Conservation (phyloP, 2,888 invertebrate genomes). For the Eretmocerus hayati region DNA sequence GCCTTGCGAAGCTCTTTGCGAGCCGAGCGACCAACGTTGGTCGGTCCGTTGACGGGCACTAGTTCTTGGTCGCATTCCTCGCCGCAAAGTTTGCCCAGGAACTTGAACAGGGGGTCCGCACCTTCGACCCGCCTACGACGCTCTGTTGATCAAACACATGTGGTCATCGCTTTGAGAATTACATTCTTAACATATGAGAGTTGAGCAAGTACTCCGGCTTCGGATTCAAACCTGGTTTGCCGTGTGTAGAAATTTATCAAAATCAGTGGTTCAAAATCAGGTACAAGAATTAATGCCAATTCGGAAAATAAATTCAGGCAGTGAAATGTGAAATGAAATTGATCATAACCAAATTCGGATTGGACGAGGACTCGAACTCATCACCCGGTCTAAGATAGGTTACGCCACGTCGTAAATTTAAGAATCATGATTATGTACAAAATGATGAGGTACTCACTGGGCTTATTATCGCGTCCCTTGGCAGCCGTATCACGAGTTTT, state of each 20-base stretch:
- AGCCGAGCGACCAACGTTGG: too few species aligned
- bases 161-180: not conserved
- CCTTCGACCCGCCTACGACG: constrained; percentile 3
- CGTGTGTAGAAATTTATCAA: too few species aligned
- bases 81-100: constrained; percentile 12
- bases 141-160: not conserved
- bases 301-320: not conserved
- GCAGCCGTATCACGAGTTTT: too few species aligned
- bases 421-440: too few species aligned
- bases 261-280: not conserved
- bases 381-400: too few species aligned
- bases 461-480: too few species aligned
- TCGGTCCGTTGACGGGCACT: not conserved
- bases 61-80: constrained; percentile 19
- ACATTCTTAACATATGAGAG: not conserved
- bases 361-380: too few species aligned
- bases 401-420: too few species aligned
- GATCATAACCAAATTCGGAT: too few species aligned
- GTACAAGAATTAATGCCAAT: not conserved
- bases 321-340: not conserved
- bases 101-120: constrained; percentile 6
- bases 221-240: too few species aligned
- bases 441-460: too few species aligned
- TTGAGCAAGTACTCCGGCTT: not conserved
- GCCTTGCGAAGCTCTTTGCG: too few species aligned